These are phyloP conservation scores for Notiomystis cincta DNA, from an alignment of 2,113 vertebrate genomes.

Conservation along the genomic window DNA sequence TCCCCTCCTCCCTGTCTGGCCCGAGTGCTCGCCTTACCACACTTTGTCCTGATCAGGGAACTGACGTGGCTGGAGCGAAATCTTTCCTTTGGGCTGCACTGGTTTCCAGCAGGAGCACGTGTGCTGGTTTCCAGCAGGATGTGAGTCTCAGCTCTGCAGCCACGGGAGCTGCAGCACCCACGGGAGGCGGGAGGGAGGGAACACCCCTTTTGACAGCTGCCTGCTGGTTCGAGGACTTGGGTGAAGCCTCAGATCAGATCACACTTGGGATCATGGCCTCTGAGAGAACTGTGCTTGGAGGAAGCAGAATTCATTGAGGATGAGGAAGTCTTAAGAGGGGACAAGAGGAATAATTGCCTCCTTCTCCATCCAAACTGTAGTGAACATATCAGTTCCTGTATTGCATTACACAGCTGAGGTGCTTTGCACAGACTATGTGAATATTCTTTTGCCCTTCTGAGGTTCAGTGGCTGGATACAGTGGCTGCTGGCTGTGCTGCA, in stretches of 20 bases:
- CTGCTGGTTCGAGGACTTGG: not conserved
- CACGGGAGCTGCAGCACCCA: not conserved
- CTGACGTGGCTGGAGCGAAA: not conserved
- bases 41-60: not conserved
- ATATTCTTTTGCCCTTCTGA: not conserved
- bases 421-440: not conserved
- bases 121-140: not conserved
- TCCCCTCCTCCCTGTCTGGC: not conserved
- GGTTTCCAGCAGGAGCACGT: not conserved
- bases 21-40: not conserved
- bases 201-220: not conserved
- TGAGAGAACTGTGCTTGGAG: not conserved
- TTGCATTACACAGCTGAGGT: not conserved
- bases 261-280: not conserved
- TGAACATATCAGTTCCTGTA: not conserved
- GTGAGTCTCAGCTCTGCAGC: not conserved
- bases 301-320: not conserved
- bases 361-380: not conserved
- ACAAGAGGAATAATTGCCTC: not conserved
- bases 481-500: not conserved
- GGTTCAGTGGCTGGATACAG: not conserved
- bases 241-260: not conserved
- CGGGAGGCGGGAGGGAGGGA: rapidly evolving
- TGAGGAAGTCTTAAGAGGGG: not conserved
- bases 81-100: not conserved